Evolutionary conservation across 2,888 invertebrate genomes (phyloP), one percentile per base, ranked within the genome.

Genomic region (Rhodophaea formosa): DNA sequence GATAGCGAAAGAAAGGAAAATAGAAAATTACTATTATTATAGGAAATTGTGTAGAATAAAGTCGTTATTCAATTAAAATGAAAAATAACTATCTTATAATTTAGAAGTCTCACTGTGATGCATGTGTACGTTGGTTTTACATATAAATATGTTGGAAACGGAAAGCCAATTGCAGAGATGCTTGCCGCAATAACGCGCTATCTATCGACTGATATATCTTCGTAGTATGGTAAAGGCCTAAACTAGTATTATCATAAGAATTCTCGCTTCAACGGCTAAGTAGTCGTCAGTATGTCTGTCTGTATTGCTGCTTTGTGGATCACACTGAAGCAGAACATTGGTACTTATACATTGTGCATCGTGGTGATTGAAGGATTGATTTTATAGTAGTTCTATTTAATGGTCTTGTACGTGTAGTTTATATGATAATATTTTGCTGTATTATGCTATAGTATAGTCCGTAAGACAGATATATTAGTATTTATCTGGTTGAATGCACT

Each of bases 171-270:
- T n/a, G n/a, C 23, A 23, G 23, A 23, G 2, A 3, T 23, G 5
- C 3, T 23, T 3, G n/a, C n/a, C 5, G 23, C 23, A 23, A 23
- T 23, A 23, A 23, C 23, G 23, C 23, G 23, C 2, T 23, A 23
- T 23, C 5, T 23, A 23, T 23, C 2, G 23, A 23, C 23, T 23
- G 23, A 23, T 23, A 23, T 23, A 23, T 23, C 23, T 23, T 5
- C 5, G 23, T 23, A 23, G 23, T 23, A 5, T 23, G 23, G 23
- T 23, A 23, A 23, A 23, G 23, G 2, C 23, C 23, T 51, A 17
- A 51, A 35, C 16, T 15, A 8, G 35, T 35, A 51, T 51, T 51
- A 51, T 10, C 51, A 51, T 51, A 51, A 16, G 35, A 51, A 42
- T 53, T 29, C 53, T n/a, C 43, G 43, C 42, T 53, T 14, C 47